These are phyloP conservation scores for Tolypeutes matacus DNA, from an alignment of 2,797 vertebrate species.

Conservation along the genomic window DNA sequence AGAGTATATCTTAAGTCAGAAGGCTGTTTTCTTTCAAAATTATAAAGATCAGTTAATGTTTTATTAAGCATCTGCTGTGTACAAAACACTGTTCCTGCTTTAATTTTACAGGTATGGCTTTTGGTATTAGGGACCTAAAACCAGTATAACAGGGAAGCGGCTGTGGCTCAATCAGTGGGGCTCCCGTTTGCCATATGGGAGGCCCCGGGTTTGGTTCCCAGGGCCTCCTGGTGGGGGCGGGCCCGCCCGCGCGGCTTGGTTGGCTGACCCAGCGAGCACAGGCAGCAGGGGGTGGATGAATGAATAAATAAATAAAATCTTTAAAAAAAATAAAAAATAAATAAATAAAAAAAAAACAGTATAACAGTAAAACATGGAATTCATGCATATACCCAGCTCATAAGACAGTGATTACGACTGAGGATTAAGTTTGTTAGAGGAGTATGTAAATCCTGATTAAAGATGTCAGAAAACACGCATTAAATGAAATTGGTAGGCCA, in stretches of 20 bases:
- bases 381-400: not conserved
- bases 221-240: too few relatives aligned
- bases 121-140: constrained; percentile 22
- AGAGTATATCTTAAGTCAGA: constrained; percentile 26
- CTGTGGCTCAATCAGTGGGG: too few relatives aligned
- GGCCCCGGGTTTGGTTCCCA: too few relatives aligned
- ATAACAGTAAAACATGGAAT: not conserved
- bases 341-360: too few relatives aligned
- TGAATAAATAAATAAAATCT: too few relatives aligned
- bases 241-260: too few relatives aligned
- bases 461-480: constrained; percentile 5
- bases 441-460: constrained; percentile 22
- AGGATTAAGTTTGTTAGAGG: not conserved
- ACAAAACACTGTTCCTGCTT: not conserved
- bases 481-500: not conserved
- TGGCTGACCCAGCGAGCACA: too few relatives aligned
- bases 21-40: not conserved
- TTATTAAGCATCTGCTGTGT: not conserved
- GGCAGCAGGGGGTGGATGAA: too few relatives aligned
- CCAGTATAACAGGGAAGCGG: too few relatives aligned
- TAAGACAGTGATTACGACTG: not conserved
- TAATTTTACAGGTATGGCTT: not conserved
- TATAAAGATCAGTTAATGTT: constrained; percentile 33
- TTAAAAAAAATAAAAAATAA: too few relatives aligned
- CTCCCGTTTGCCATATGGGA: too few relatives aligned